Base-by-base conservation (phyloP, 2,113 vertebrate species). In the Diphyllodes magnificus region DNA sequence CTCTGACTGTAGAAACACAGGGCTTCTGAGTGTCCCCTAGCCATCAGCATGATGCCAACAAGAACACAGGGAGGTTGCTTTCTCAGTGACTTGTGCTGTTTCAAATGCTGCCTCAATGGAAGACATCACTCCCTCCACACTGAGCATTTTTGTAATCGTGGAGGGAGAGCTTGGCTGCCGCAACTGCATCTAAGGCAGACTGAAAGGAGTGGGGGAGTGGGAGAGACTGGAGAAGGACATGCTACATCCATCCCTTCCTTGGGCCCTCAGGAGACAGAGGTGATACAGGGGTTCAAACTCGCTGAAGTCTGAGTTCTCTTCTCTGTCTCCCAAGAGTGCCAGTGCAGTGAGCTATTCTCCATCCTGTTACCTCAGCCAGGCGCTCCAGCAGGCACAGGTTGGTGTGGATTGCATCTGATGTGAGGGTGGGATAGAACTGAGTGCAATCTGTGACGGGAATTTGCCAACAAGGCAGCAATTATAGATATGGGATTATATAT, bases 401-500 rank as follows among this genome's bases (percentile, higher is more conserved):
- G 84, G 66, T 92, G 61, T 19, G 53, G 65, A 76, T 89, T 91
- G 78, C 93, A 94, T 95, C 95, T 92, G 91, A 92, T 94, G 60
- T 93, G 94, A 94, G 86, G 86, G 92, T 92, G 92, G 89, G 50
- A 93, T 73, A 69, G 84, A 91, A 78, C 78, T 15, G 70, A 89
- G 42, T 35, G 28, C 93, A 93, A 33, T 94, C 93, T 95, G 96
- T 93, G 84, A 80, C 0, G 0, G 86, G 72, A 87, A 88, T 93
- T 94, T 96, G 82, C 94, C 88, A 90, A 90, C 88, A 86, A 90
- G 80, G 76, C 88, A 84, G 76, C 68, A 93, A 47, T 78, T 93
- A 73, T 75, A 95, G 92, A 56, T n/a, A 86, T 19, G 76, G 59
- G 82, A 84, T 86, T 93, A 60, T 44, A 86, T 23, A 14, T 85